phyloP scores from a whole-genome alignment of 2,113 vertebrate genomes.

The Oxyruncus cristatus region DNA sequence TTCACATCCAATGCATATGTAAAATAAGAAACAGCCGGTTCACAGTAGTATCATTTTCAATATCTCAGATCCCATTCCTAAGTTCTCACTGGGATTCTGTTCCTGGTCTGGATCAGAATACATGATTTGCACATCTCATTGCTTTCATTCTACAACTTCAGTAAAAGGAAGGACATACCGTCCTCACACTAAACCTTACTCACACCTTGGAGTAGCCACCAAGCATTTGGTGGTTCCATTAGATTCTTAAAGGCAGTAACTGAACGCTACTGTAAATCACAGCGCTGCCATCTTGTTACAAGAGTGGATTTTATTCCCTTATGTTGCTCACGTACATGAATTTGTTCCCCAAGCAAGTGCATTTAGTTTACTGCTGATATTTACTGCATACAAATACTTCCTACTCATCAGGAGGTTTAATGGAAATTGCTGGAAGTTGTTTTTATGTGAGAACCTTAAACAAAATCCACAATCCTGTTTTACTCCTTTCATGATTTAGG shows the following conservation, averaged over 20 bases:
- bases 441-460: background rate
- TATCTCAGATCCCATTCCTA: background rate
- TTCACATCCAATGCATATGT: background rate
- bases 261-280: background rate
- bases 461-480: background rate
- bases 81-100: conserved; percentile 26
- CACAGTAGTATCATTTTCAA: background rate
- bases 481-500: background rate
- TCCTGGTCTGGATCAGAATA: conserved; percentile 33
- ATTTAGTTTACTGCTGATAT: background rate
- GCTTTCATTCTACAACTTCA: background rate
- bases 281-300: background rate
- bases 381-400: background rate
- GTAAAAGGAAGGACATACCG: background rate
- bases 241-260: background rate
- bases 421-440: background rate
- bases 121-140: background rate
- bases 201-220: background rate
- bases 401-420: background rate
- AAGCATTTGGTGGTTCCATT: background rate
- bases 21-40: background rate
- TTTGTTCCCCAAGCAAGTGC: conserved; percentile 21
- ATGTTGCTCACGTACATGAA: background rate
- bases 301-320: conserved; percentile 28
- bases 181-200: background rate